Base-by-base conservation (phyloP, 2,888 invertebrate genomes). In the Heliconius hortense region DNA sequence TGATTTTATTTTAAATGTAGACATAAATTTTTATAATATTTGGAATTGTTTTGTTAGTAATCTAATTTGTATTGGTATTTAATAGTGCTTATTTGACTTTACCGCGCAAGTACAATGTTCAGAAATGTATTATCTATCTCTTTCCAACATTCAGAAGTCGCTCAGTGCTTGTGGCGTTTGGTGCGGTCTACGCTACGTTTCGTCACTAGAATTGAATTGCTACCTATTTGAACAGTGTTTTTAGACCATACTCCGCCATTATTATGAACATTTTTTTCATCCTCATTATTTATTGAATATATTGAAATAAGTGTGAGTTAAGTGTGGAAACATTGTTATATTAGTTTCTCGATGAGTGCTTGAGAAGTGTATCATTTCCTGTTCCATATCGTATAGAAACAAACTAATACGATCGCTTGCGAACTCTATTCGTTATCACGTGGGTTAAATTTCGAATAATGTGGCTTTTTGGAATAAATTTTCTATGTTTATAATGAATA, bases 361-460 rank as follows among this genome's bases (percentile, higher is more conserved):
- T 85, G 85, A 82, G 82, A 86, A 88, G 88, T 90, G 88, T 90
- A 88, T 88, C 89, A 90, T 93, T 94, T 94, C 93, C 93, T 93
- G 93, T 92, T 90, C 89, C 87, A 84, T 89, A 90, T 89, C 88
- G 74, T 81, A 81, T 77, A 83, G 85, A 93, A 94, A 92, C 93
- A 93, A 92, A 90, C 90, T 88, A 91, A 89, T 91, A 88, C 91
- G 89, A 87, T 82, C 85, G 86, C 90, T 90, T 90, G 90, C 88
- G 87, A 88, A 91, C 88, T 90, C 88, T 89, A 90, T 90, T 91
- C 87, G 87, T 90, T 92, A 94, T 94, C 94, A 94, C 94, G 94
- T 94, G 94, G 94, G 93, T 91, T 86, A 89, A 89, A 90, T 92
- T 91, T 93, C 85, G 87, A 90, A 89, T 89, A 87, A 84, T 84